A percentile compares a stretch with the other conserved stretches of the same genome.
Conservation (phyloP, 2,797 vertebrate genomes). For the Anas acuta region DNA sequence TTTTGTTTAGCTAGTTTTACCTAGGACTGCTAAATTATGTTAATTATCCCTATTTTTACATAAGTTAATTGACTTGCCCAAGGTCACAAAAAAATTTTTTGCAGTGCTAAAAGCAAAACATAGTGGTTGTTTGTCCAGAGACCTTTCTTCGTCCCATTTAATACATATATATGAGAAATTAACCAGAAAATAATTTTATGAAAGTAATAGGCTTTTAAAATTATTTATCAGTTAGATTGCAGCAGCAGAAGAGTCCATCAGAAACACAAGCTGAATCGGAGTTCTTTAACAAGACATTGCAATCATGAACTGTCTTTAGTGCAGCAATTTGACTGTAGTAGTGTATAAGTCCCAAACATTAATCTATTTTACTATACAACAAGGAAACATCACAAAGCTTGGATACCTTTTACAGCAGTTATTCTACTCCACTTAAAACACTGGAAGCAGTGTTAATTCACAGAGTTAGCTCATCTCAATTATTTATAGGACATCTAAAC, state of each 20-base stretch:
- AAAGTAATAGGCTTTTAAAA: conserved; percentile 45
- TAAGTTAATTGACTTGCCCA: neutral
- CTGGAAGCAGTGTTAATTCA: conserved; percentile 43
- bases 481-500: conserved; percentile 39
- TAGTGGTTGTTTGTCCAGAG: neutral
- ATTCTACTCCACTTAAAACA: conserved; percentile 40
- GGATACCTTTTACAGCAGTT: conserved; percentile 19
- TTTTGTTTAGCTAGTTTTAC: neutral
- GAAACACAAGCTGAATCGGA: conserved; percentile 66
- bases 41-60: neutral
- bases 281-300: conserved; percentile 68
- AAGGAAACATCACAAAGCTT: conserved; percentile 55
- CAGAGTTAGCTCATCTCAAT: conserved; percentile 7
- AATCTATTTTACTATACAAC: conserved; percentile 76
- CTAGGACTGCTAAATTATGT: neutral
- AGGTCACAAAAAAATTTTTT: neutral
- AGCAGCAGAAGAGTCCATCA: conserved; percentile 65
- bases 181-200: conserved; percentile 60
- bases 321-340: conserved; percentile 69
- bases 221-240: conserved; percentile 49
- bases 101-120: neutral
- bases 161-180: neutral
- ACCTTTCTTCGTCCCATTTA: neutral
- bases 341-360: conserved; percentile 71
- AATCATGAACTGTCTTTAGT: conserved; percentile 57